Evolutionary conservation across 2,113 vertebrate genomes (phyloP), one percentile per base, ranked within the genome.

Genomic region (Bolborhynchus lineola): DNA sequence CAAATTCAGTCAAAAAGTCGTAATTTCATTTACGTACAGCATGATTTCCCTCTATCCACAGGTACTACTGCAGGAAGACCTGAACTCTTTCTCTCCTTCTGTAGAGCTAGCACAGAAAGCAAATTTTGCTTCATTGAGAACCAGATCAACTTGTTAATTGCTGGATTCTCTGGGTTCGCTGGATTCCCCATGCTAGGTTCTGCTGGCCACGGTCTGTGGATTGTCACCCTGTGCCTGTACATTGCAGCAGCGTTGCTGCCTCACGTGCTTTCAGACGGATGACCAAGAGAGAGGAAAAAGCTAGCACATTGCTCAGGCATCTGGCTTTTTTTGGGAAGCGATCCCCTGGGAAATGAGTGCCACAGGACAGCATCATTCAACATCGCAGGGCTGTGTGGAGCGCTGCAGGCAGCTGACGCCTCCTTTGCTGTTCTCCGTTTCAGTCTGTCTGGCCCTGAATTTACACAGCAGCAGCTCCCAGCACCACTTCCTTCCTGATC

Each of bases 371-470:
- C 59, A 62, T 57, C 76, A 17, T 55, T 86, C 39, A 53, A 3
- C 39, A 10, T 57, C 1, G 2, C 0, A 0, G 24, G 24, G 21
- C 65, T 50, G 33, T 1, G 2, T 13, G 42, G n/a, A 42, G 42
- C 0, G 2, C 72, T 1, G 2, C 33, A 57, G 44, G 57, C 70
- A 59, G 80, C 80, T 88, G 67, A 4, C 0, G 0, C 41, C 4
- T 7, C 46, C 76, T 68, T 41, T 0, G 5, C 80, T 7, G 2
- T 57, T 59, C 33, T 75, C 33, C n/a, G 21, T 53, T 59, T 75
- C 37, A 5, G 1, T 64, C 20, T 15, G 5, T 16, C 72, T 2
- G 1, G 7, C 11, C 7, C 55, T 20, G 25, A 26, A 50, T 53
- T 59, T 46, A 35, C 52, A 44, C 42, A 78, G 37, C 46, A 84